phyloP scores from a whole-genome alignment of 1,140 invertebrate species.

The Sarcophaga bullata region DNA sequence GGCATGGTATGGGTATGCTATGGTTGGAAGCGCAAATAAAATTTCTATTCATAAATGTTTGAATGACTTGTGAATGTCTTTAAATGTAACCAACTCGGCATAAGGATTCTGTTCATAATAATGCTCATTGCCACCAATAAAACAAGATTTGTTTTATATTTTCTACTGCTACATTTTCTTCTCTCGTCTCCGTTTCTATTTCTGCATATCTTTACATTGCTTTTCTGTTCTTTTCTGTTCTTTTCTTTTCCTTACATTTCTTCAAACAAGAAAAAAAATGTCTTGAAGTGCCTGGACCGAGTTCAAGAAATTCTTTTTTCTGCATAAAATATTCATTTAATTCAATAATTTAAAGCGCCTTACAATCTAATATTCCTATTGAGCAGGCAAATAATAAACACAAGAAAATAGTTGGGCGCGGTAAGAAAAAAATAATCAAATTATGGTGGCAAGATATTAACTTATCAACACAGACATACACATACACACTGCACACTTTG shows the following conservation, averaged over 20 bases:
- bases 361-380: not conserved
- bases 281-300: not conserved
- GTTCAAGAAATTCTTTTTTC: not conserved
- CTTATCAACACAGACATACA: no score
- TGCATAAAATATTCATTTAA: conserved; percentile 1
- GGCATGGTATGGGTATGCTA: conserved; percentile 7
- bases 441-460: no score
- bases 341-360: conserved; percentile 4
- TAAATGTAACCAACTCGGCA: not conserved
- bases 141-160: not conserved
- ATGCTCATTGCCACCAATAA: not conserved
- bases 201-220: no score
- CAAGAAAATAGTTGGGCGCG: not conserved
- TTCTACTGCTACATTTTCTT: no score
- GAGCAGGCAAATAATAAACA: not conserved
- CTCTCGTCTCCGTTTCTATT: no score
- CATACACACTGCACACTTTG: no score
- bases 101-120: not conserved
- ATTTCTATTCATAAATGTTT: not conserved
- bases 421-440: not conserved
- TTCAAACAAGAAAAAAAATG: not conserved
- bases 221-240: no score
- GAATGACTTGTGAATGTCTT: not conserved
- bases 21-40: not conserved
- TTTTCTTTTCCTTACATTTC: no score